These are phyloP conservation scores for Chaenodraco wilsoni DNA, from an alignment of 2,797 vertebrate species.

Conservation along the genomic window DNA sequence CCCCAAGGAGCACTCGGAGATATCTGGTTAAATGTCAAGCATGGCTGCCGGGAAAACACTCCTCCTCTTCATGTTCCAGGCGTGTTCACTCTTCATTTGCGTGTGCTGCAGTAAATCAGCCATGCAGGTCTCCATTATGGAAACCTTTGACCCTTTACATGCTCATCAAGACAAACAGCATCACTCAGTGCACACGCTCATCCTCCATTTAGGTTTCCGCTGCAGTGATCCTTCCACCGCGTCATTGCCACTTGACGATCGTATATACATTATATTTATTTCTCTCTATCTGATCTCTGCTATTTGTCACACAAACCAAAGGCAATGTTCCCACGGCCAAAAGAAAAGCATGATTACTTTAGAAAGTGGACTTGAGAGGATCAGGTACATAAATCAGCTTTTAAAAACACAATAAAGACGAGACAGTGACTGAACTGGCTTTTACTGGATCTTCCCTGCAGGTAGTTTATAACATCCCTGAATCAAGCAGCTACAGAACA, in stretches of 20 bases:
- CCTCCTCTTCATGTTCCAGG: constrained; percentile 49
- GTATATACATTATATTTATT: not conserved
- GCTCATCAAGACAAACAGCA: constrained; percentile 44
- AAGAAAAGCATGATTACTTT: constrained; percentile 1
- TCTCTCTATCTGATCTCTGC: constrained; percentile 5
- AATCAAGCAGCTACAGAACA: constrained; percentile 6
- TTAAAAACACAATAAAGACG: constrained; percentile 38
- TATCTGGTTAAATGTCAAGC: constrained; percentile 45
- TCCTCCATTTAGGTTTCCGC: not conserved
- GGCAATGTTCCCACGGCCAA: constrained; percentile 28
- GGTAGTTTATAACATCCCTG: not conserved
- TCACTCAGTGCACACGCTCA: constrained; percentile 15
- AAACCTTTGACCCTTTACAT: constrained; percentile 41
- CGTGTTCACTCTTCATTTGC: constrained; percentile 54
- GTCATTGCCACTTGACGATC: constrained; percentile 7
- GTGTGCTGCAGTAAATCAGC: constrained; percentile 57
- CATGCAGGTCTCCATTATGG: constrained; percentile 43
- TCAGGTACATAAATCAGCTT: constrained; percentile 43
- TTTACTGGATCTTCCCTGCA: constrained; percentile 14
- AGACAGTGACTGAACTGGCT: constrained; percentile 11
- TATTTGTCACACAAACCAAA: constrained; percentile 19
- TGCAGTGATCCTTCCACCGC: constrained; percentile 10
- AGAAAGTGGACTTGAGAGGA: constrained; percentile 21
- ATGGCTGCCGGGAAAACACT: constrained; percentile 53
- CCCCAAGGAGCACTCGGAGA: constrained; percentile 39